Conservation (phyloP, 2,113 vertebrate species). For the Columbina picui region DNA sequence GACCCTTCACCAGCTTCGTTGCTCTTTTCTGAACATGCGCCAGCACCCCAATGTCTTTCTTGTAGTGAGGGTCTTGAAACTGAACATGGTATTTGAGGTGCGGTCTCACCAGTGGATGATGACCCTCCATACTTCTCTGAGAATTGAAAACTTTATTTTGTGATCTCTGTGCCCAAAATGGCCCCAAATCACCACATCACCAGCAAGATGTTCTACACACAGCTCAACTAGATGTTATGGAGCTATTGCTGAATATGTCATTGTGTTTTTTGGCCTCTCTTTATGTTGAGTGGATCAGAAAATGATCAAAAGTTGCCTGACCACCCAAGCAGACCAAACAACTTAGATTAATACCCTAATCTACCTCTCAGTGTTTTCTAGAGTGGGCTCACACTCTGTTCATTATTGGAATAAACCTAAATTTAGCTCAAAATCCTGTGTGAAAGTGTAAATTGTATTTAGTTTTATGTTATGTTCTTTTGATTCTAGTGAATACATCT, state of each 20-base stretch:
- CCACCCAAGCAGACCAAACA: not conserved
- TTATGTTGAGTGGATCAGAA: not conserved
- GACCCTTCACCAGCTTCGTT: too few relatives aligned
- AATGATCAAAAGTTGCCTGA: not conserved
- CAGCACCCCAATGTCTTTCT: too few relatives aligned
- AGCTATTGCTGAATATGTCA: not conserved
- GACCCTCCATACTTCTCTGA: too few relatives aligned
- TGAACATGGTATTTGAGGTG: too few relatives aligned
- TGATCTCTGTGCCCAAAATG: too few relatives aligned
- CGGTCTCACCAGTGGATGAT: too few relatives aligned
- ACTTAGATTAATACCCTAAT: not conserved
- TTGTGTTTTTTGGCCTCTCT: not conserved
- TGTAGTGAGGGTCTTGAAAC: too few relatives aligned
- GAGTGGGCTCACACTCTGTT: not conserved
- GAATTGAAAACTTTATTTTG: too few relatives aligned
- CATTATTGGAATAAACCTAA: not conserved
- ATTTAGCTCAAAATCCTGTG: not conserved
- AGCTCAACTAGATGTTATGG: not conserved
- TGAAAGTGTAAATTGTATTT: not conserved
- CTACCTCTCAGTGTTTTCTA: not conserved
- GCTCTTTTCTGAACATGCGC: too few relatives aligned
- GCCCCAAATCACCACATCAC: too few relatives aligned
- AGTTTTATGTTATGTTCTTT: not conserved
- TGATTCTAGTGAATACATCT: not conserved
- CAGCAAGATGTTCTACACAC: not conserved